phyloP scores from a whole-genome alignment of 2,888 invertebrate species.

The Lacanobia wlatinum region DNA sequence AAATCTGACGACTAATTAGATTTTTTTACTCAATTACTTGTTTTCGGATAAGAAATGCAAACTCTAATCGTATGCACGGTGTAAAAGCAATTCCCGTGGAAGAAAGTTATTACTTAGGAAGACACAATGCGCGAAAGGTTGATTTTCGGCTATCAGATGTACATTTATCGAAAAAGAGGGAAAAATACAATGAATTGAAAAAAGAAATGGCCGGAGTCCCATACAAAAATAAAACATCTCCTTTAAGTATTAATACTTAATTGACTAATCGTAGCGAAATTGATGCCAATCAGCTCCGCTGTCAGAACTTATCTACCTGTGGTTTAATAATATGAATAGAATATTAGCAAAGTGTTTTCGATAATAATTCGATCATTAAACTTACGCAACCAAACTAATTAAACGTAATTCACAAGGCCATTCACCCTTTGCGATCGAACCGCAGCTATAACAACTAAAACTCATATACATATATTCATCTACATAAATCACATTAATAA shows the following conservation, averaged over 20 bases:
- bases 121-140: background rate
- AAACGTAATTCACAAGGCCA: background rate
- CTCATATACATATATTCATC: too few species aligned
- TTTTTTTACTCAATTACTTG: too few species aligned
- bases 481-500: background rate
- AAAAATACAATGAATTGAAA: too few species aligned
- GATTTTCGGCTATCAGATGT: too few species aligned
- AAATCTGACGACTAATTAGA: too few species aligned
- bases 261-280: background rate
- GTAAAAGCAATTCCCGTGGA: background rate
- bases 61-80: background rate
- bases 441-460: background rate
- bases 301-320: slow-evolving; percentile 2
- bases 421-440: background rate
- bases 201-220: too few species aligned
- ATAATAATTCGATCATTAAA: background rate
- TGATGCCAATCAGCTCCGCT: background rate
- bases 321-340: slow-evolving; percentile 4
- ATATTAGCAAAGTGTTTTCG: slow-evolving; percentile 12
- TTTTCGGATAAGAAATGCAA: too few species aligned
- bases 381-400: slow-evolving; percentile 1
- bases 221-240: too few species aligned
- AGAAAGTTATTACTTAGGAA: background rate
- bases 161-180: too few species aligned
- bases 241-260: too few species aligned